Evolutionary conservation across 2,888 invertebrate species (phyloP), one percentile per base, ranked within the genome.

Genomic region (Heliconius aoede): DNA sequence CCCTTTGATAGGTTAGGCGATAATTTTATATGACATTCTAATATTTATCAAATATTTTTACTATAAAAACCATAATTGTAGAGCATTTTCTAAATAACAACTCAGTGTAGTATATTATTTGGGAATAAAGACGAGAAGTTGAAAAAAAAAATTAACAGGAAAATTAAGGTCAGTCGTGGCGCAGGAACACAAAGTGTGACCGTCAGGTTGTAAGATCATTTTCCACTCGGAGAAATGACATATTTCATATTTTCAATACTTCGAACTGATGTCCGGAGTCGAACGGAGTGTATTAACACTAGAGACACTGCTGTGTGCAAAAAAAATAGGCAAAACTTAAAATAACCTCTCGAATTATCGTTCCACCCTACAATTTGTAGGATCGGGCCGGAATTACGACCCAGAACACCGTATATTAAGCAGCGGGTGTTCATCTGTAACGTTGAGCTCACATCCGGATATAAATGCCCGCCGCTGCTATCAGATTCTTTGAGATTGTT

Each of bases 371-470:
- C 76, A 80, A 80, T 79, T 80, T 80, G 80, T 78, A 74, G 74
- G 80, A 77, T 76, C 77, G 72, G 55, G 68, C 40, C 74, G 65
- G 74, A 74, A 69, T 80, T 79, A 79, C 74, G 74, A 75, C 76
- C 83, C 85, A 83, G 83, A 85, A 86, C 86, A 82, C 80, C 83
- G 80, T 82, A 83, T 84, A 86, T 87, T 84, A 88, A 83, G 78
- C 86, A 82, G 82, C 85, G 84, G 88, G 88, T 80, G 85, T 76
- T 76, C 76, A 74, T 74, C 73, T 75, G 74, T 69, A 78, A 78
- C 69, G 67, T 79, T 73, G 74, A 74, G 73, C 76, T 72, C 65
- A 62, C 68, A 69, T 76, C 76, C 72, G 58, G 64, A 76, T 71
- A 76, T 76, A 76, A 76, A 72, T 71, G 64, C 62, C 36, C 75